Evolutionary conservation across 2,113 vertebrate genomes (phyloP), one percentile per base, ranked within the genome.

Genomic region (Toxotes jaculatrix): DNA sequence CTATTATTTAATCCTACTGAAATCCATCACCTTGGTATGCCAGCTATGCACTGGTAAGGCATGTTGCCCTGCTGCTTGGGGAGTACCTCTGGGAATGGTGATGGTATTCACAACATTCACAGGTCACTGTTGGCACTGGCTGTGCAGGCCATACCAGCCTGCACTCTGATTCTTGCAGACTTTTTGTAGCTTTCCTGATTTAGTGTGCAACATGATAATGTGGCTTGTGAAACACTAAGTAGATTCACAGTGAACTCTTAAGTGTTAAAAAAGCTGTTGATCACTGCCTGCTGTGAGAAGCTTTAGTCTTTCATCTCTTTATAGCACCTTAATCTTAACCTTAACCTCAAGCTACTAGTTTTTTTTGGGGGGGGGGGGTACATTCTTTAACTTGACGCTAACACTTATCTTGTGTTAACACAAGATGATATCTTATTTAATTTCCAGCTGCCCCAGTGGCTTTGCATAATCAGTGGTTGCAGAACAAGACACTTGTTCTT

Each of bases 11-110:
- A 77, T 74, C 76, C 36, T 42, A 70, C 74, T 16, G 34, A 73
- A 49, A 12, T 77, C 78, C 43, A 57, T 79, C 72, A 70, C 43
- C 34, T 42, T 56, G 91, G 87, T 66, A 92, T 92, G 81, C 64
- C 83, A 84, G 76, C 69, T 87, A 92, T 89, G 87, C 56, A 42
- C 59, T 81, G 7, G 42, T 70, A 66, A 72, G 49, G 71, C 85
- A 75, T 3, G 38, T 45, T 74, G 68, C 38, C 74, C 59, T 16
- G 45, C 63, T 75, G 62, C 65, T 74, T 82, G 63, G 40, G 80
- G 36, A 68, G 68, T 57, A 73, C 70, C 77, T 67, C 32, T 56
- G 65, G 82, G 73, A 81, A 76, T 85, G 83, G 40, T 9, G 5
- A 34, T 60, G 80, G 71, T 51, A 90, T 91, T 89, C 43, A 68